Evolutionary conservation across 1,140 invertebrate species (phyloP), one percentile per base, ranked within the genome.

Genomic region (Drosophila punjabiensis): DNA sequence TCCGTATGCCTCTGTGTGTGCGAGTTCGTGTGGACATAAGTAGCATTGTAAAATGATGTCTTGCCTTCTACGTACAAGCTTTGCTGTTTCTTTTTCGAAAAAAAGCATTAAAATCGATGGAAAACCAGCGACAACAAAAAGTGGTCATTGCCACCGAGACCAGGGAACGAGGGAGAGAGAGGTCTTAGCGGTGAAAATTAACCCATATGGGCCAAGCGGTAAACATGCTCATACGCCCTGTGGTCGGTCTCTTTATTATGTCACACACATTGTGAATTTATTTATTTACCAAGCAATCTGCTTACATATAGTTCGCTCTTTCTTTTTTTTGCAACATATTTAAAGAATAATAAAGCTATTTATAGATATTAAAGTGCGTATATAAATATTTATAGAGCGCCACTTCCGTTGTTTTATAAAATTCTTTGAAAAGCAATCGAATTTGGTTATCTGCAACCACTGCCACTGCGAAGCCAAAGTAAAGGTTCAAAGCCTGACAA

Each of bases 41-140:
- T 86, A 86, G 86, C 82, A 82, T 82, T 86, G 86, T 90, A 90
- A 62, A 90, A 90, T 90, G 86, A 90, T 90, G 86, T 90, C 82
- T 90, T 90, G 86, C 86, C 86, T 91, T 90, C 87, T 90, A 88
- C 81, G 85, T 81, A 89, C 86, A 89, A 68, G 80, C 83, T 70
- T 70, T 48, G 35, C 56, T 77, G 61, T 74, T 66, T 77, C 58
- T 84, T 65, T 69, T 65, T 32, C 9, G n/a, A 24, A 16, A 63
- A 85, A 84, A 84, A 86, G 71, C 86, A 90, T 86, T 80, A 81
- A 87, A 89, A 89, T 89, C 86, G 86, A 89, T 89, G 86, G 39
- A 77, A 82, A 81, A 73, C 53, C 62, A 79, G 47, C 58, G 43
- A 55, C 50, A 69, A 65, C 65, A 67, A 78, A 64, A 84, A 74